These are phyloP conservation scores for Gasterosteus aculeatus DNA, from an alignment of 2,113 vertebrate species.

Conservation along the genomic window DNA sequence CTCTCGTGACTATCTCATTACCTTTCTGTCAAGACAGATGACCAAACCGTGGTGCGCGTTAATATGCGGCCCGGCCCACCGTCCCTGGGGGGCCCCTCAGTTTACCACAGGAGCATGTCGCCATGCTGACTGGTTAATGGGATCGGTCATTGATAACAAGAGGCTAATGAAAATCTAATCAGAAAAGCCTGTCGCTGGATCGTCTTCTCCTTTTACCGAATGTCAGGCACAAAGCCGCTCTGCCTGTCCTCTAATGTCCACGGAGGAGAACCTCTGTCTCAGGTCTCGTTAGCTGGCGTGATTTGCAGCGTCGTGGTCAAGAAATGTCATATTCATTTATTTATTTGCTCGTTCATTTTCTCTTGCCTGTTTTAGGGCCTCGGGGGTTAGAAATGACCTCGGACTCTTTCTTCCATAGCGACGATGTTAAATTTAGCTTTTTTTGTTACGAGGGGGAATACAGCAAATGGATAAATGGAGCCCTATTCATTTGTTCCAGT, in stretches of 20 bases:
- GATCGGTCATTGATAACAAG: slow-evolving; percentile 74
- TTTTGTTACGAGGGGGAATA: slow-evolving; percentile 24
- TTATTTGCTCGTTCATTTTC: slow-evolving; percentile 23
- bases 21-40: slow-evolving; percentile 50
- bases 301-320: slow-evolving; percentile 20
- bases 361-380: slow-evolving; percentile 14
- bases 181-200: slow-evolving; percentile 52
- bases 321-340: slow-evolving; percentile 29
- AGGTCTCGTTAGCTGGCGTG: slow-evolving; percentile 48
- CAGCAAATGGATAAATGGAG: slow-evolving; percentile 51
- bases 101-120: slow-evolving; percentile 58
- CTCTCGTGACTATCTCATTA: slow-evolving; percentile 58
- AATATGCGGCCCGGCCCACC: slow-evolving; percentile 36
- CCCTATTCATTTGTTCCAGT: slow-evolving; percentile 56
- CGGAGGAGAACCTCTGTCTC: slow-evolving; percentile 29
- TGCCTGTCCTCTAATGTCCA: slow-evolving; percentile 16
- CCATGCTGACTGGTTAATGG: slow-evolving; percentile 71
- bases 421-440: slow-evolving; percentile 57
- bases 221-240: slow-evolving; percentile 27
- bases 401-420: slow-evolving; percentile 18
- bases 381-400: background rate
- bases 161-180: slow-evolving; percentile 76
- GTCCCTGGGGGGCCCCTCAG: slow-evolving; percentile 31
- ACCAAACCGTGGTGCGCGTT: slow-evolving; percentile 44
- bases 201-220: slow-evolving; percentile 39